Evolutionary conservation across 2,888 invertebrate species (phyloP).

Genomic region (Heterodera filipjevi): DNA sequence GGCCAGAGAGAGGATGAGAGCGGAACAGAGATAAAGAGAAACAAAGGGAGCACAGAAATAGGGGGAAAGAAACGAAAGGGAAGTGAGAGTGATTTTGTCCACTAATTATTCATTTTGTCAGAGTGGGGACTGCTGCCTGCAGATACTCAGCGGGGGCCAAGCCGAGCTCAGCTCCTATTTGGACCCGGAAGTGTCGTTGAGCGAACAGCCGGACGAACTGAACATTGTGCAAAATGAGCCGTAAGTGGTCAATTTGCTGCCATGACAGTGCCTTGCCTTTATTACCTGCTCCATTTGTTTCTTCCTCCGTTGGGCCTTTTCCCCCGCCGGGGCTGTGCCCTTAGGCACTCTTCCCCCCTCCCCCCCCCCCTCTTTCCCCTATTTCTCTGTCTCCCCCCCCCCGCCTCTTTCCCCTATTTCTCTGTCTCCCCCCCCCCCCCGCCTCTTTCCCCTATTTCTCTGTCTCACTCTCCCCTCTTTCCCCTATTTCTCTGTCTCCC

Average conservation of each 20-base stretch:
- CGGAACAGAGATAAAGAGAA: neutral
- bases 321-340: neutral
- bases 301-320: too few relatives aligned
- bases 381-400: neutral
- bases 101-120: slow-evolving; percentile 66
- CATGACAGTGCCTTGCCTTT: neutral
- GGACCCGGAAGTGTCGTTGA: slow-evolving; percentile 92
- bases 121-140: slow-evolving; percentile 77
- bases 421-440: too few relatives aligned
- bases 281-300: too few relatives aligned
- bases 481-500: too few relatives aligned
- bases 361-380: too few relatives aligned
- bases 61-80: neutral
- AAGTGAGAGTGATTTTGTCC: neutral
- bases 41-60: neutral
- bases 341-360: neutral
- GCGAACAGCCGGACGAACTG: slow-evolving; percentile 94
- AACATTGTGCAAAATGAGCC: slow-evolving; percentile 85
- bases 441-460: too few relatives aligned
- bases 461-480: too few relatives aligned
- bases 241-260: slow-evolving; percentile 44
- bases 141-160: slow-evolving; percentile 68
- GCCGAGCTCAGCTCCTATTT: slow-evolving; percentile 93
- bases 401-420: neutral
- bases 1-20: neutral